These are phyloP conservation scores for Antedon mediterranea DNA, from an alignment of 53 echinoderm and acorn worm genomes.

Conservation along the genomic window DNA sequence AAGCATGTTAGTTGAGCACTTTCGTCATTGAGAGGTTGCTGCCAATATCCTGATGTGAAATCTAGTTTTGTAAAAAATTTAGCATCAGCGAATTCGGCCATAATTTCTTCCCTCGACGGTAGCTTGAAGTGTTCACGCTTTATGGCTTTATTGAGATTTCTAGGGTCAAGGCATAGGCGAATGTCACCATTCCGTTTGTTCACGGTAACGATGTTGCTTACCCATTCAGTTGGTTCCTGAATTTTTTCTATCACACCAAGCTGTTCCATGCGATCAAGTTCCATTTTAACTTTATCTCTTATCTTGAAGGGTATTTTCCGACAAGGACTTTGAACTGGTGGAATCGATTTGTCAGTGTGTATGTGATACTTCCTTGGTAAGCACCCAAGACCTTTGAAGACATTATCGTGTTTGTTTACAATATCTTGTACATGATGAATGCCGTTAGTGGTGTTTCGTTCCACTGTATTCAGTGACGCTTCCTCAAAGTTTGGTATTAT, in stretches of 20 bases:
- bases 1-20: too few species aligned
- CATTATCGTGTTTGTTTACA: too few species aligned
- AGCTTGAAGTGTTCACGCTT: slow-evolving; percentile 27
- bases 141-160: slow-evolving; percentile 10
- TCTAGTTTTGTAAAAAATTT: background rate
- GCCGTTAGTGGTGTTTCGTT: too few species aligned
- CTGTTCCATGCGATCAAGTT: slow-evolving; percentile 28
- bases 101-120: slow-evolving; percentile 40
- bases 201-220: slow-evolving; percentile 23
- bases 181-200: slow-evolving; percentile 34
- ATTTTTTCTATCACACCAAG: slow-evolving; percentile 32
- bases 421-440: too few species aligned
- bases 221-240: slow-evolving; percentile 59
- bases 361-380: too few species aligned
- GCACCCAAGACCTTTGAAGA: too few species aligned
- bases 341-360: too few species aligned
- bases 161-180: slow-evolving; percentile 12
- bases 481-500: too few species aligned
- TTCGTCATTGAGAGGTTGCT: background rate
- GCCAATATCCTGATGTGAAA: background rate
- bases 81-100: background rate
- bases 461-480: too few species aligned
- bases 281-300: slow-evolving; percentile 28
- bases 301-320: slow-evolving; percentile 20
- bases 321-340: too few species aligned